Conservation (phyloP, 2,888 invertebrate genomes). For the Epinotia demarniana region DNA sequence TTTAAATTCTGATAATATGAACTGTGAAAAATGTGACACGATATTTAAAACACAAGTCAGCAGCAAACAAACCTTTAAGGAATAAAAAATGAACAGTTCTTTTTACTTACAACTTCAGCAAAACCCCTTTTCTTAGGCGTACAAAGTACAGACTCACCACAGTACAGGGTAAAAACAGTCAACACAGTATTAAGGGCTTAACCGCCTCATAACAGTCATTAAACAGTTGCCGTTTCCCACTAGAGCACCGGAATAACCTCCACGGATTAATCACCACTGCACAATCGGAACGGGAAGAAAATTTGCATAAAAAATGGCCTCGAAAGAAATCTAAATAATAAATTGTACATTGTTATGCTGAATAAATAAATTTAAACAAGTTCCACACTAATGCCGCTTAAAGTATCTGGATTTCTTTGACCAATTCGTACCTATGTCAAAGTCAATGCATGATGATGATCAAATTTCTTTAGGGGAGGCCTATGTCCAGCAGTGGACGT, state of each 20-base stretch:
- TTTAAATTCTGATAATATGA: too few species aligned
- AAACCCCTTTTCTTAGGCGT: slow-evolving; percentile 1
- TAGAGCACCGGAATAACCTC: background rate
- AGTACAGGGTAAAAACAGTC: background rate
- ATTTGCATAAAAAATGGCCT: slow-evolving; percentile 75
- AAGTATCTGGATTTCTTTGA: too few species aligned
- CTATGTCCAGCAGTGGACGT: too few species aligned
- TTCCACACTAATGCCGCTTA: background rate
- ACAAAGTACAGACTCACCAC: background rate
- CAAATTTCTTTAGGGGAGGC: too few species aligned
- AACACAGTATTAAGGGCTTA: background rate
- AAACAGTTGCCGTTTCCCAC: background rate
- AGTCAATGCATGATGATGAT: too few species aligned
- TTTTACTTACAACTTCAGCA: background rate
- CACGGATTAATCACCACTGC: slow-evolving; percentile 62
- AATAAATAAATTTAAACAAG: slow-evolving; percentile 30
- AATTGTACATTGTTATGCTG: slow-evolving; percentile 69
- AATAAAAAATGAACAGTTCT: background rate
- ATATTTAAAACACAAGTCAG: too few species aligned
- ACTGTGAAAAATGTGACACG: too few species aligned
- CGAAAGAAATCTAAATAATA: slow-evolving; percentile 78
- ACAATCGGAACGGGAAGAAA: slow-evolving; percentile 59
- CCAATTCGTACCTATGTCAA: too few species aligned
- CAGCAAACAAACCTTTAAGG: background rate
- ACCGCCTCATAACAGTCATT: background rate